Evolutionary conservation across 2,888 invertebrate species (phyloP), one percentile per base, ranked within the genome.

Genomic region (Drosophila phalerata): DNA sequence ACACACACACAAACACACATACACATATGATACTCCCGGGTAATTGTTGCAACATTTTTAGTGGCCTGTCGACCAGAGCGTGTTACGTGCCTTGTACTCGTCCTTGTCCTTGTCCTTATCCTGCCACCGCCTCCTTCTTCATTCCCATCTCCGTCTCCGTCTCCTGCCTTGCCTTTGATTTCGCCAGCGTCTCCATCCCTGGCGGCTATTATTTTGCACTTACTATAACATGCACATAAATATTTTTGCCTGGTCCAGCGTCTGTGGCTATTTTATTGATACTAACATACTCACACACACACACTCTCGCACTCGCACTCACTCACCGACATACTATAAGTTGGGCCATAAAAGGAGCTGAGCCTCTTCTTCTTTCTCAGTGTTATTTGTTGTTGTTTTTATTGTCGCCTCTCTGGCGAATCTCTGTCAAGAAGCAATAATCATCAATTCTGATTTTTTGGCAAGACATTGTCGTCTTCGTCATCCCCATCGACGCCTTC

Each of bases 391-490:
- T 61, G 69, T 74, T 60, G 75, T 77, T 80, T 87, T 84, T 87
- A 87, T 84, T 82, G 84, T 87, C 81, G 83, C 82, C 77, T 77
- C 57, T 63, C 52, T 49, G 70, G 72, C 75, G 87, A 88, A 84
- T 81, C 81, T 81, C 91, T 91, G 91, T 91, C 91, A 91, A 91
- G 91, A 91, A 88, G 91, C 92, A 92, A 92, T 92, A 92, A 92
- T 92, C 92, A 92, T 92, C 92, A 92, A 91, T 92, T 91, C 90
- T 92, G 92, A 92, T 92, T 92, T 90, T 85, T 80, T 57, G 71
- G 77, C 75, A 81, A 78, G 75, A 73, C 75, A 30, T 60, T 38
- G 63, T 56, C 61, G 53, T 38, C 51, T 38, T 17, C 19, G 64
- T 53, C 57, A 45, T 64, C 19, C 49, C 42, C 63, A 63, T 43